Base-by-base conservation (phyloP, 2,888 invertebrate species). In the Rhamphomyia laevipes region DNA sequence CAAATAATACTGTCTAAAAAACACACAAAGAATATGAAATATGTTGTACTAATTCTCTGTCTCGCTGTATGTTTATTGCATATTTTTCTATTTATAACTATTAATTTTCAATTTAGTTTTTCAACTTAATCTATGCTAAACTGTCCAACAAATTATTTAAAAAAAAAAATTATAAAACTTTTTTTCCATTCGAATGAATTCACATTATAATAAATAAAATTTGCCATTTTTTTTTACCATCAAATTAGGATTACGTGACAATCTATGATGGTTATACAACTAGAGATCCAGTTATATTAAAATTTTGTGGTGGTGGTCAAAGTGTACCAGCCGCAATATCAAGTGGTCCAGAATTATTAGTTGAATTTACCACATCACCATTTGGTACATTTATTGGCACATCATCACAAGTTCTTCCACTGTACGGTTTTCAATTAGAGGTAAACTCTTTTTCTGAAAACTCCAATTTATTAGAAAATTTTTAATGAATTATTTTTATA, bases 391-490 rank as follows among this genome's bases (percentile, higher is more conserved):
- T 91, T 69, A 64, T 65, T 45, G 76, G 88, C 57, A 84, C 86
- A 66, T 87, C 88, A 4, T 80, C 82, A 15, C 82, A 85, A 23
- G 75, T 80, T 41, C 81, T 86, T 65, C 82, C 86, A 3, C 74
- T 92, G 44, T 87, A 90, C 65, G 91, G 91, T 55, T 92, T 92
- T 69, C 91, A 91, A 64, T 73, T 92, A 46, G 88, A 92, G 76
- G 87, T 91, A 55, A 82, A 60, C 58, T 15, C n/a, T 11, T 16
- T 27, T 27, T 27, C 9, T 27, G 7, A 21, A 30, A 30, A 33
- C 11, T 33, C 13, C 3, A 33, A 13, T 10, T 33, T 33, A 33
- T 3, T 33, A 13, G 11, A 11, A 11, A 13, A 11, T 13, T 33
- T 13, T 33, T 11, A 3, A 11, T 9, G 3, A 33, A 13, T 15